These are phyloP conservation scores for Thryonomys swinderianus DNA, from an alignment of 2,113 vertebrate genomes.

Conservation along the genomic window DNA sequence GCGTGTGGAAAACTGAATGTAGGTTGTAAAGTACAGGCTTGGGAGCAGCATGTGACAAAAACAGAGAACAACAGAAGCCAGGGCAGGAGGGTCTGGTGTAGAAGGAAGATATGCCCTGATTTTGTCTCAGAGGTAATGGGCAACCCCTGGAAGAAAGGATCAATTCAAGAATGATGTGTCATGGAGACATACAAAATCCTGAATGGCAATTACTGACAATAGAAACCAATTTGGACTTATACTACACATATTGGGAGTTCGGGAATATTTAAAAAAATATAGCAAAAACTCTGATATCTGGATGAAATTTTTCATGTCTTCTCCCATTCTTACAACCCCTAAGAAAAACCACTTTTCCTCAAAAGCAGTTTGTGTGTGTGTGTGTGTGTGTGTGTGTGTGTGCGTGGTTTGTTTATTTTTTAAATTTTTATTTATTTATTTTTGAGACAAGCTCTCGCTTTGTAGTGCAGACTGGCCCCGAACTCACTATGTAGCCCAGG, in stretches of 20 bases:
- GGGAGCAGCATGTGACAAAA: neutral
- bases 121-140: neutral
- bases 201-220: neutral
- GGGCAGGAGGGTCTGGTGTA: neutral
- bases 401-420: too few species aligned
- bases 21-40: neutral
- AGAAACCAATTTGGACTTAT: neutral
- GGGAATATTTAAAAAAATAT: neutral
- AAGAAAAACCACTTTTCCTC: neutral
- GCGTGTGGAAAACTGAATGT: neutral
- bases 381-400: too few species aligned
- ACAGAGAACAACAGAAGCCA: neutral
- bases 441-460: too few species aligned
- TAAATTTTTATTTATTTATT: too few species aligned
- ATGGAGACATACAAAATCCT: neutral
- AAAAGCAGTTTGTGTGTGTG: neutral
- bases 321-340: neutral
- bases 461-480: too few species aligned
- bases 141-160: neutral
- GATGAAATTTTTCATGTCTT: neutral
- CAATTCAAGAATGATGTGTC: neutral
- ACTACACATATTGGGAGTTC: neutral
- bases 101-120: neutral
- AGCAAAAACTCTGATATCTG: neutral
- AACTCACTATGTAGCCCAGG: too few species aligned